Base-by-base conservation (phyloP, 2,888 invertebrate species). In the Synanthedon myopaeformis region DNA sequence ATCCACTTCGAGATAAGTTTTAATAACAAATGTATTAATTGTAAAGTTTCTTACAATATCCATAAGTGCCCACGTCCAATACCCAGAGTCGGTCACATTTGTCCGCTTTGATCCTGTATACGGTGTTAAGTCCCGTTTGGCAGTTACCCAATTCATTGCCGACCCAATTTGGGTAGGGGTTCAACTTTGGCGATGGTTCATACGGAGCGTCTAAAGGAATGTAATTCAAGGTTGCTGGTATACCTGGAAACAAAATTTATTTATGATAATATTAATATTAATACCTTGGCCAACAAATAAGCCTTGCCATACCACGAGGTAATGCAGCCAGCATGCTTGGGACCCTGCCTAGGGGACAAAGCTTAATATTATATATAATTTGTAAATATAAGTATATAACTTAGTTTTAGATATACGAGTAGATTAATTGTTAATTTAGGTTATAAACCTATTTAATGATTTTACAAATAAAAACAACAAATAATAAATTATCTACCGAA, bases 61-160 rank as follows among this genome's bases (percentile, higher is more conserved):
- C 95, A 64, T 93, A 91, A 49, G 94, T 95, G 54, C 95, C 95
- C 13, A 93, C 93, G 67, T 95, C 95, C 53, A 95, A 75, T 0
- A 94, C 94, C 95, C 95, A 95, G 0, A 95, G 89, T 52, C 95
- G 89, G 61, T 94, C 92, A 67, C 95, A 95, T 59, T 89, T 89
- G 62, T 95, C 95, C 0, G 91, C 94, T 66, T 93, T 92, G 59
- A 94, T 91, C 66, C 94, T 90, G 76, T 95, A 95, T 4, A 92
- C 94, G 0, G 94, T 95, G 53, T 90, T 93, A 10, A 95, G 88
- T 13, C 93, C 94, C 56, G 78, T 89, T 54, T 92, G 91, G 64
- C 94, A 94, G 73, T 93, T 92, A 12, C 93, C 94, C 50, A 93
- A 88, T 59, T 91, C 91, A 66, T 95, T 95, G 66, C 90, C 91